Conservation (phyloP, 2,888 invertebrate species). For the Calliopum simillimum region DNA sequence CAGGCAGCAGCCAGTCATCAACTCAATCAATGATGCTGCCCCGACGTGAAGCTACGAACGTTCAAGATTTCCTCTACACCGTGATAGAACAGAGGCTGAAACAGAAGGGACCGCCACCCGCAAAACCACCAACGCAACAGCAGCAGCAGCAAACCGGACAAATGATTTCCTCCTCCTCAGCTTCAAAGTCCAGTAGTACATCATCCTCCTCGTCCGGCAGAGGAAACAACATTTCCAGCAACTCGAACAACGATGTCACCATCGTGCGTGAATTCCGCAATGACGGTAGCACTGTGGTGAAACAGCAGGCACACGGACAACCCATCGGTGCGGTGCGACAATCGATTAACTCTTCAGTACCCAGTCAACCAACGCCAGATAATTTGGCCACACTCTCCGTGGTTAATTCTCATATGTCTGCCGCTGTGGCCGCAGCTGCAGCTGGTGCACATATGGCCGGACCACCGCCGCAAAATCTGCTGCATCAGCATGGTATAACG, state of each 20-base stretch:
- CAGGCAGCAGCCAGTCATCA: conserved; percentile 24
- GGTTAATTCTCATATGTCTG: conserved; percentile 69
- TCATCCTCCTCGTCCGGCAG: conserved; percentile 45
- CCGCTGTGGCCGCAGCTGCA: conserved; percentile 36
- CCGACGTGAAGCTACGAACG: conserved; percentile 70
- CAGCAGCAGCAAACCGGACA: conserved; percentile 35
- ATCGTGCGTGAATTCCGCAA: conserved; percentile 67
- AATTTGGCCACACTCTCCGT: conserved; percentile 79
- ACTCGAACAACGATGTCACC: conserved; percentile 60
- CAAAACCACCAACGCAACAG: conserved; percentile 42
- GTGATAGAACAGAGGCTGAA: conserved; percentile 86
- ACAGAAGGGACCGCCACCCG: conserved; percentile 69
- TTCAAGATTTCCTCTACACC: conserved; percentile 84
- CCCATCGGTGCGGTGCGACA: conserved; percentile 46
- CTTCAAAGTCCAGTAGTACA: neutral
- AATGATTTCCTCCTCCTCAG: conserved; percentile 25
- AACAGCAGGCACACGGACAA: conserved; percentile 54
- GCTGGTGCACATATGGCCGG: conserved; percentile 49
- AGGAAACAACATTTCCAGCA: conserved; percentile 46
- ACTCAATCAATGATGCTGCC: conserved; percentile 39
- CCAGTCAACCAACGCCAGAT: conserved; percentile 50
- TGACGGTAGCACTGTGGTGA: conserved; percentile 58
- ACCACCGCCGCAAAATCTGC: conserved; percentile 47
- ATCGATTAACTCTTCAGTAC: conserved; percentile 25
- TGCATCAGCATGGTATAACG: conserved; percentile 68